Evolutionary conservation across 2,797 vertebrate species (phyloP).

Genomic region (Rhinogobio ventralis): DNA sequence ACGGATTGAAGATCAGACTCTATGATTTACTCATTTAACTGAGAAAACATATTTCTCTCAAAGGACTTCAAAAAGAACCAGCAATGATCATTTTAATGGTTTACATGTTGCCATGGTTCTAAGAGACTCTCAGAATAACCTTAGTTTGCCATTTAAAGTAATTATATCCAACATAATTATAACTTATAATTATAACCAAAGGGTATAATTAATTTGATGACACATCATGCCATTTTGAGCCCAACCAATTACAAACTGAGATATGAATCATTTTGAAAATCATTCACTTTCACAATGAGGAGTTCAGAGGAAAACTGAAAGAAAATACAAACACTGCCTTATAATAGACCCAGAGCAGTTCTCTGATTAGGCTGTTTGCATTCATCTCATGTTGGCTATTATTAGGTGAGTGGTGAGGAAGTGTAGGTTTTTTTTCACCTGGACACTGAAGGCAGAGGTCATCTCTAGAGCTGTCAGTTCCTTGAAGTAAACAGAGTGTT

Average conservation of each 20-base stretch:
- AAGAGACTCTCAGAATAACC: conserved; percentile 11
- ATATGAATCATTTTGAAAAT: conserved; percentile 32
- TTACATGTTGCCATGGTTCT: conserved; percentile 8
- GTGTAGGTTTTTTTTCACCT: neutral
- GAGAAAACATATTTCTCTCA: conserved; percentile 2
- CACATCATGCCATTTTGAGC: conserved; percentile 35
- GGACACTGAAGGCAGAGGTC: conserved; percentile 4
- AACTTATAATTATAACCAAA: conserved; percentile 47
- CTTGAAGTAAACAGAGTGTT: neutral
- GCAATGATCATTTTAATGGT: neutral
- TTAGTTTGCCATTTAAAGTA: conserved; percentile 37
- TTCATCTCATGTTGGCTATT: conserved; percentile 9
- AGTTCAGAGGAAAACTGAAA: neutral
- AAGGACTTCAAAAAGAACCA: conserved; percentile 15
- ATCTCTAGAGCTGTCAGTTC: conserved; percentile 24
- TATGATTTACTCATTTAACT: neutral
- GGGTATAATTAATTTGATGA: conserved; percentile 45
- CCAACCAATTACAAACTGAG: conserved; percentile 37
- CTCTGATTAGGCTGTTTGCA: neutral
- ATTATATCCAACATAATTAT: conserved; percentile 39
- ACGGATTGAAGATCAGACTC: neutral
- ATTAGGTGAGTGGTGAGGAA: conserved; percentile 5
- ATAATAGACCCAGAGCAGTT: neutral
- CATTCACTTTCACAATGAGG: conserved; percentile 63
- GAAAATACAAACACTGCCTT: neutral